Percentiles rank a stretch among this genome's conserved stretches.
These are phyloP conservation scores for Drosophila meridiana DNA, from an alignment of 2,888 invertebrate genomes.

Conservation along the genomic window DNA sequence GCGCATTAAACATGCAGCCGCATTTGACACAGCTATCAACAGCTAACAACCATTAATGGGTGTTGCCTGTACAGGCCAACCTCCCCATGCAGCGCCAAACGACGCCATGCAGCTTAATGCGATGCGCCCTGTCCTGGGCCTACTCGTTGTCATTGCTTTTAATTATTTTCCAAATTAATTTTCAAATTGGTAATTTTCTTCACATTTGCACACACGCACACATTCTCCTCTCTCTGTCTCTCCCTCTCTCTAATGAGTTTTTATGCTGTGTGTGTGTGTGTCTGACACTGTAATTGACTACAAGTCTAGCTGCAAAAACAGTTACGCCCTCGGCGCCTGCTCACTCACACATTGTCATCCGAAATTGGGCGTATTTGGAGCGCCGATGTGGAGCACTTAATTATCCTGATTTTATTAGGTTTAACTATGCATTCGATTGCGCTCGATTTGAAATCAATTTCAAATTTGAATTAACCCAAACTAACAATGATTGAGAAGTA, in stretches of 20 bases:
- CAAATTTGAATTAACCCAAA: conserved; percentile 1
- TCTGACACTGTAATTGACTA: conserved; percentile 42
- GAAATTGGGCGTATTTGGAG: conserved; percentile 29
- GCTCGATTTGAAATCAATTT: conserved; percentile 25
- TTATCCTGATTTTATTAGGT: conserved; percentile 44
- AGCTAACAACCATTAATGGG: conserved; percentile 75
- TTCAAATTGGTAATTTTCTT: conserved; percentile 79
- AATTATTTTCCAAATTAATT: conserved; percentile 81
- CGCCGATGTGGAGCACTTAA: conserved; percentile 45
- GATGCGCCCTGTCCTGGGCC: conserved; percentile 37
- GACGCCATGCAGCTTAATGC: conserved; percentile 40
- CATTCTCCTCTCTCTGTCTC: conserved; percentile 7
- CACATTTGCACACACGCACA: conserved; percentile 57
- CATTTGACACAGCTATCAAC: conserved; percentile 77
- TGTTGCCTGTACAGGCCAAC: conserved; percentile 46
- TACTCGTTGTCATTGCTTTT: conserved; percentile 62
- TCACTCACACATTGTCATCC: conserved; percentile 29
- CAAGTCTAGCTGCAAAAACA: conserved; percentile 47
- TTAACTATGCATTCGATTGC: conserved; percentile 20
- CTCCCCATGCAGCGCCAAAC: neutral
- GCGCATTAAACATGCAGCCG: conserved; percentile 79
- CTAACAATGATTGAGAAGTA: neutral
- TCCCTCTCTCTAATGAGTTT: conserved; percentile 63
- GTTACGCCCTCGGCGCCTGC: conserved; percentile 12
- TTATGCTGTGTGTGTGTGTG: conserved; percentile 38